Evolutionary conservation across 2,797 vertebrate species (phyloP), one percentile per base, ranked within the genome.

Genomic region (Acipenser transmontanus): DNA sequence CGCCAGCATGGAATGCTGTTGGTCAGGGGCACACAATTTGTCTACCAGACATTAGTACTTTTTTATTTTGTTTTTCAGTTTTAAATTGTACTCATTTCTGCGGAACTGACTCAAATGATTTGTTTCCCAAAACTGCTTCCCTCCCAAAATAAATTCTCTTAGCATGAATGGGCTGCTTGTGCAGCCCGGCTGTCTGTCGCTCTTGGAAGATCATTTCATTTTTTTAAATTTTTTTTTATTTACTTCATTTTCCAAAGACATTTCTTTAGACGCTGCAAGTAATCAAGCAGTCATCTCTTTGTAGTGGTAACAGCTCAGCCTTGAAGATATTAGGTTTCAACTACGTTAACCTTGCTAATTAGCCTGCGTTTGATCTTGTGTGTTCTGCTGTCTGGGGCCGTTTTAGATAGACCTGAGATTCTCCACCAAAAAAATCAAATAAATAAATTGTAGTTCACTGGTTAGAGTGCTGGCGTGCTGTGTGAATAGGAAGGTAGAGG

Each of bases 261-360:
- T 34, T 34, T 34, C 51, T 67, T 61, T 54, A 63, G 66, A 65
- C 51, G 47, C 69, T 66, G 69, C 47, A 63, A 66, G 61, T 63
- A 63, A 70, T 70, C 69, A 66, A 65, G 65, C 69, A 63, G 65
- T 50, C 52, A 51, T 60, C 65, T 71, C 71, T 76, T 70, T 73
- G 72, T 72, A 70, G 69, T 70, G 69, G 67, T 60, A 52, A 69
- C 50, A 48, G 50, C 11, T 63, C 61, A 50, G 68, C 54, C 69
- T 66, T 64, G 61, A 63, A 66, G 64, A 66, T 61, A 66, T 70
- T 70, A 61, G 62, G 52, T 78, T 77, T 69, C 66, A 68, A 65
- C 64, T 73, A 69, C 65, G 59, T 56, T 73, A 73, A 70, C 64
- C 64, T 68, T 48, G 69, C 62, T 73, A 70, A 71, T 70, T 73